Evolutionary conservation across 2,797 vertebrate genomes (phyloP), one percentile per base, ranked within the genome.

Genomic region (Danio tinwini): DNA sequence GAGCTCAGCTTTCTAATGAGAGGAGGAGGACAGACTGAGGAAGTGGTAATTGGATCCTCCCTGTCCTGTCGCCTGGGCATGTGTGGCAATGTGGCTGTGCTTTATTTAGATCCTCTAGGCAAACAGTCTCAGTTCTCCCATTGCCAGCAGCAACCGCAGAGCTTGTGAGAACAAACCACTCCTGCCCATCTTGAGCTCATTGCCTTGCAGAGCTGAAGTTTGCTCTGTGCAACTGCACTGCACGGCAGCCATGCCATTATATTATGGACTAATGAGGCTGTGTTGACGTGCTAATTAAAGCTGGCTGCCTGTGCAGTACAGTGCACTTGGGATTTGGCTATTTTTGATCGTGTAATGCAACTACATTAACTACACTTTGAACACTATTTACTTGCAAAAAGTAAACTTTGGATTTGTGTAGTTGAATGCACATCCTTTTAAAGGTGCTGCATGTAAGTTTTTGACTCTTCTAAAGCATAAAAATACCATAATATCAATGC

Each of bases 41-140:
- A 76, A 76, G 78, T 72, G 78, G 82, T 80, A 83, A 81, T 77
- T 83, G 78, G 82, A 81, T 76, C 52, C 64, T 76, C 77, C 78
- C 82, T 55, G 68, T 80, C 59, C 61, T 73, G 69, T 49, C 21
- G 61, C 21, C 74, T 68, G 55, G 74, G 74, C 82, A 61, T 62
- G 61, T 82, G 81, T 73, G 67, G 82, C 45, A 47, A 62, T 80
- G 76, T 63, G 72, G 53, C 76, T 80, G 78, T 42, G 74, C 78
- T 80, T 83, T 83, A 83, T 80, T 76, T 80, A 83, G 82, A 72
- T 70, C 65, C 67, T 83, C 74, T 53, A 76, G 63, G 74, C 68
- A 83, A 72, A 77, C 58, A 73, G 29, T 76, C 69, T 80, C 55
- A 67, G 49, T 59, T 67, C 71, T 80, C 52, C 56, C 45, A 49